These are phyloP conservation scores for Gallinago nigripennis DNA, from an alignment of 2,797 vertebrate genomes.

Conservation along the genomic window DNA sequence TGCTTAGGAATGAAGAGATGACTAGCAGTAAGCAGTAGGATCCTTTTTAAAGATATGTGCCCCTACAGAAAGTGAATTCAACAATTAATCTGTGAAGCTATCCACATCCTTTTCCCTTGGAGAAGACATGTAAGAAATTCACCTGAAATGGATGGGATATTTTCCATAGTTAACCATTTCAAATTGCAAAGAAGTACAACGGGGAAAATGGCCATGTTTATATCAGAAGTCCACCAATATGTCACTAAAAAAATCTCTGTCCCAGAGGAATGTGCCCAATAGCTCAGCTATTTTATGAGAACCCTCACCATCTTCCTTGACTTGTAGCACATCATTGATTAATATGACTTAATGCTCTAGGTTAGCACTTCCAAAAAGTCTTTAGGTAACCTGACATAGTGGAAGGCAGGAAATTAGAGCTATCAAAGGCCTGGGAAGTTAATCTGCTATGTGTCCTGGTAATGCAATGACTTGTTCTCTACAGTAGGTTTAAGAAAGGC, in stretches of 20 bases:
- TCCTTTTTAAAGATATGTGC: background rate
- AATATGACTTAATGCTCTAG: background rate
- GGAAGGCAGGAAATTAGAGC: background rate
- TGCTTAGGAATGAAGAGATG: background rate
- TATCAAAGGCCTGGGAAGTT: background rate
- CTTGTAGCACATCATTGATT: fast-evolving
- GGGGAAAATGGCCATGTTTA: background rate
- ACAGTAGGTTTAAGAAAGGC: background rate
- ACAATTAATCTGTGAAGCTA: background rate
- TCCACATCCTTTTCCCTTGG: fast-evolving
- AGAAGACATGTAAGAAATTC: background rate
- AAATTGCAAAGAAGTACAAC: background rate
- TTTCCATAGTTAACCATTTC: background rate
- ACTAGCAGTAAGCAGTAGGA: background rate
- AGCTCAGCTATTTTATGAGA: background rate
- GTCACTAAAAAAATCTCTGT: background rate
- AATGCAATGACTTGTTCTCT: background rate
- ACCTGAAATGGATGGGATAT: background rate
- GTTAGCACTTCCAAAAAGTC: background rate
- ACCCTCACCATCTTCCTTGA: background rate
- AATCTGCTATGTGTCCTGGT: background rate
- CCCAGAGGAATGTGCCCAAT: background rate
- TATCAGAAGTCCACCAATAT: background rate
- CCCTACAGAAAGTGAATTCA: background rate
- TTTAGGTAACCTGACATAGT: background rate